Evolutionary conservation across 2,113 vertebrate genomes (phyloP).

Genomic region (Lates calcarifer): DNA sequence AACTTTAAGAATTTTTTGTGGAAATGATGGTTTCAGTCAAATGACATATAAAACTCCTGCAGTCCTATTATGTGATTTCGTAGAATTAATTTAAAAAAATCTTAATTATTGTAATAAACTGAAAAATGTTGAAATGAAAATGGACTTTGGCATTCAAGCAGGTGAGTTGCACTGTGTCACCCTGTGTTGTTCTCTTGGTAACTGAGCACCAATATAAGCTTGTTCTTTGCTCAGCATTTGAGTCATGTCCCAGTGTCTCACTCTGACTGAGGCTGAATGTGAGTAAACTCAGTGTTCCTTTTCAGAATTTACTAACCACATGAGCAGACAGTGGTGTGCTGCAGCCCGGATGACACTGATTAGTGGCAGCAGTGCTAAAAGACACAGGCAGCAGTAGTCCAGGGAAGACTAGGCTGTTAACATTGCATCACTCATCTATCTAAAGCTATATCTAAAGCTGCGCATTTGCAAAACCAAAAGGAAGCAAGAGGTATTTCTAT

Average conservation of each 20-base stretch:
- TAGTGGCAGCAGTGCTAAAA: conserved; percentile 11
- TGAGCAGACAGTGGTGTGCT: conserved; percentile 34
- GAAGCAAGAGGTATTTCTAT: not conserved
- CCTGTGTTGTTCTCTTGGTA: not conserved
- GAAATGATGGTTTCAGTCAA: not conserved
- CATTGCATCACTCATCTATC: not conserved
- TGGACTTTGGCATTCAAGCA: not conserved
- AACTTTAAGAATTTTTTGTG: not conserved
- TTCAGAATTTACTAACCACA: conserved; percentile 32
- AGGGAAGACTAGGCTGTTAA: not conserved
- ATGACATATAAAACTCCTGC: not conserved
- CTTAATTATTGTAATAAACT: no score
- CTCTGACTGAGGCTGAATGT: conserved; percentile 23
- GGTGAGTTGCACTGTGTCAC: not conserved
- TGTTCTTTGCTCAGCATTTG: not conserved
- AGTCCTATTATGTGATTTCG: no score
- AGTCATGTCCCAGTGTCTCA: conserved; percentile 1
- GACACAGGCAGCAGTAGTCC: conserved; percentile 1
- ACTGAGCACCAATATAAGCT: not conserved
- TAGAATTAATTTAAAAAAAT: not conserved
- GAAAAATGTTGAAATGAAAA: not conserved
- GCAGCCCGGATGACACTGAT: conserved; percentile 55
- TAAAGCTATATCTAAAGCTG: not conserved
- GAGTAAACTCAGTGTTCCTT: conserved; percentile 4
- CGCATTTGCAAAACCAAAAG: not conserved